phyloP scores from a whole-genome alignment of 1,140 invertebrate genomes.

The Holotrichia oblita region DNA sequence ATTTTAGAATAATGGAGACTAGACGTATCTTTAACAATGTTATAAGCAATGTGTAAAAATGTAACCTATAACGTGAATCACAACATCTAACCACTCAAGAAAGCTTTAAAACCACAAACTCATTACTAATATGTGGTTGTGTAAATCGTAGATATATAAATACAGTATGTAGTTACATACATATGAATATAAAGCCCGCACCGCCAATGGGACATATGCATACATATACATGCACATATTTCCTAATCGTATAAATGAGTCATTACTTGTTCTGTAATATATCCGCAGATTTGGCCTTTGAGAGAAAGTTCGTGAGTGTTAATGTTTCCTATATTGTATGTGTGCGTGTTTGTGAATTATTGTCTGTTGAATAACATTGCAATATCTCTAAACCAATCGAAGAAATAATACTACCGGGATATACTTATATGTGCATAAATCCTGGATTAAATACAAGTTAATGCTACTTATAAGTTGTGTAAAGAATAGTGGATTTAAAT shows the following conservation, averaged over 20 bases:
- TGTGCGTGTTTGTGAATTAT: background rate
- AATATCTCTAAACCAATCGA: background rate
- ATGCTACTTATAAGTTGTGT: too few species aligned
- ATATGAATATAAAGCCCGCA: conserved; percentile 5
- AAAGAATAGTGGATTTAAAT: too few species aligned
- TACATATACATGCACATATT: too few species aligned
- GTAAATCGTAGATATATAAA: background rate
- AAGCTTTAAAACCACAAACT: too few species aligned
- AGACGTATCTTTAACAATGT: too few species aligned
- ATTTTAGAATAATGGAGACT: too few species aligned
- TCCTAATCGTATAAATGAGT: conserved; percentile 5
- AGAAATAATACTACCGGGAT: background rate
- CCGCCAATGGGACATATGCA: background rate
- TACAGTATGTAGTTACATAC: conserved; percentile 23
- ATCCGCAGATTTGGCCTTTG: conserved; percentile 15
- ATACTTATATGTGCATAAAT: background rate
- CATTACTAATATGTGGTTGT: too few species aligned
- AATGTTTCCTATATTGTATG: conserved; percentile 7
- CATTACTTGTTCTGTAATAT: background rate
- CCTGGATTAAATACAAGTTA: background rate
- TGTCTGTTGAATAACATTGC: background rate
- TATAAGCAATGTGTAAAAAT: too few species aligned
- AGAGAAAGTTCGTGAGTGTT: conserved; percentile 3
- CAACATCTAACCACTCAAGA: too few species aligned
- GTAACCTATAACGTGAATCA: too few species aligned